These are phyloP conservation scores for Antheraea yamamai DNA, from an alignment of 2,888 invertebrate species.

Conservation along the genomic window DNA sequence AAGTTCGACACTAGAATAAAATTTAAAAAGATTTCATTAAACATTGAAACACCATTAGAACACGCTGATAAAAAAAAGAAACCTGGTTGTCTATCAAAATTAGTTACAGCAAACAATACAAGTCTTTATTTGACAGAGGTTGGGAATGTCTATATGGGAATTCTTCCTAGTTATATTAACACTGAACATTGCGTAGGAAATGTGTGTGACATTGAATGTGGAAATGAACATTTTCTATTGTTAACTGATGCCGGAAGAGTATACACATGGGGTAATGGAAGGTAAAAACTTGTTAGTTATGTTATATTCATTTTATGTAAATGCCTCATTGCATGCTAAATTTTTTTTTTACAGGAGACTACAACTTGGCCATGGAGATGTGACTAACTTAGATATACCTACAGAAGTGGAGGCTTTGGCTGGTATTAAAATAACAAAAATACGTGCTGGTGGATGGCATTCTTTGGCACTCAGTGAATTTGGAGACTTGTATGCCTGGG, in stretches of 20 bases:
- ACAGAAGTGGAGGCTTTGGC: slow-evolving; percentile 86
- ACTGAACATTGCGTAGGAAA: slow-evolving; percentile 76
- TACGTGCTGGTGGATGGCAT: slow-evolving; percentile 94
- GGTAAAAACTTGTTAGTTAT: slow-evolving; percentile 75
- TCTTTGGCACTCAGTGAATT: slow-evolving; percentile 88
- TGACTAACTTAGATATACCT: slow-evolving; percentile 84
- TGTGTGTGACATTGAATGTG: slow-evolving; percentile 86
- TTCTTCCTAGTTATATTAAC: slow-evolving; percentile 83
- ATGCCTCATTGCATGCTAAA: neutral
- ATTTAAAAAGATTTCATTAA: slow-evolving; percentile 47
- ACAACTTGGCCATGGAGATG: slow-evolving; percentile 91
- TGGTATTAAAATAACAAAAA: slow-evolving; percentile 86
- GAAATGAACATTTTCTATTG: slow-evolving; percentile 90
- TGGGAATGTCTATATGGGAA: slow-evolving; percentile 76
- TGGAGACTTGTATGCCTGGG: slow-evolving; percentile 95
- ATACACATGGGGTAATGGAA: slow-evolving; percentile 92
- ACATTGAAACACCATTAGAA: slow-evolving; percentile 45
- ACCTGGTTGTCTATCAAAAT: slow-evolving; percentile 46
- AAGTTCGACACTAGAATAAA: slow-evolving; percentile 45
- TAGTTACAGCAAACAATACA: slow-evolving; percentile 46
- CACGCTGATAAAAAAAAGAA: slow-evolving; percentile 42
- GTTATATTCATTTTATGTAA: neutral
- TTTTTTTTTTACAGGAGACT: slow-evolving; percentile 85
- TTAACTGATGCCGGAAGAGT: slow-evolving; percentile 87
- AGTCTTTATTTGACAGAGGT: slow-evolving; percentile 54